Conservation (phyloP, 2,797 vertebrate species). For the Sebastes oblongus region DNA sequence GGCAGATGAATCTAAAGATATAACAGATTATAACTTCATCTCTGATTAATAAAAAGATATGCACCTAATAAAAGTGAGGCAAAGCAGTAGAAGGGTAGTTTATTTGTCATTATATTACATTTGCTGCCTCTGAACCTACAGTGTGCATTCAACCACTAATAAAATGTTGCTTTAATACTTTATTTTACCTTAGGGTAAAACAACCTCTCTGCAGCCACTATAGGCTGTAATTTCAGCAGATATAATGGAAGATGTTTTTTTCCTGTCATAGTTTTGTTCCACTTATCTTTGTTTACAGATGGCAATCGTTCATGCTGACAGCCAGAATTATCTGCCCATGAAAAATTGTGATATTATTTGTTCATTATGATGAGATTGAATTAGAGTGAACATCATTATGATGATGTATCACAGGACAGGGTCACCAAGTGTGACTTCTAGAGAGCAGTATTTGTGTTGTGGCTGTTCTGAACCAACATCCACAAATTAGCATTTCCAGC, state of each 20-base stretch:
- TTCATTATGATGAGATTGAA: background rate
- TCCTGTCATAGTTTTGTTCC: background rate
- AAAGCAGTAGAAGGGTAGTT: background rate
- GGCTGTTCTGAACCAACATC: background rate
- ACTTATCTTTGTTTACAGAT: background rate
- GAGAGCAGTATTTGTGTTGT: background rate
- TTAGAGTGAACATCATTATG: slow-evolving; percentile 5
- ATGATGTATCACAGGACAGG: slow-evolving; percentile 3
- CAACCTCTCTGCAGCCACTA: background rate
- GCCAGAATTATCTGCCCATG: background rate
- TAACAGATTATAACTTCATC: background rate
- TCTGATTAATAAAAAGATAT: background rate
- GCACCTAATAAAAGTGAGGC: background rate
- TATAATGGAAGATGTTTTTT: background rate
- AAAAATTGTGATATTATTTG: slow-evolving; percentile 3
- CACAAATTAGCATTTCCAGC: background rate
- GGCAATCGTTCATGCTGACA: background rate
- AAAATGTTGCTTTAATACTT: slow-evolving; percentile 5
- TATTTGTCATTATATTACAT: background rate
- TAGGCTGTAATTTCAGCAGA: slow-evolving; percentile 20
- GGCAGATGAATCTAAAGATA: background rate
- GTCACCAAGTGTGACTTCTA: background rate
- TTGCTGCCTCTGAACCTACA: background rate
- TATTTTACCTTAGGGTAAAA: background rate
- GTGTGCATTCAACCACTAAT: background rate